Conservation (phyloP, 1,140 invertebrate species). For the Ladona fulva region DNA sequence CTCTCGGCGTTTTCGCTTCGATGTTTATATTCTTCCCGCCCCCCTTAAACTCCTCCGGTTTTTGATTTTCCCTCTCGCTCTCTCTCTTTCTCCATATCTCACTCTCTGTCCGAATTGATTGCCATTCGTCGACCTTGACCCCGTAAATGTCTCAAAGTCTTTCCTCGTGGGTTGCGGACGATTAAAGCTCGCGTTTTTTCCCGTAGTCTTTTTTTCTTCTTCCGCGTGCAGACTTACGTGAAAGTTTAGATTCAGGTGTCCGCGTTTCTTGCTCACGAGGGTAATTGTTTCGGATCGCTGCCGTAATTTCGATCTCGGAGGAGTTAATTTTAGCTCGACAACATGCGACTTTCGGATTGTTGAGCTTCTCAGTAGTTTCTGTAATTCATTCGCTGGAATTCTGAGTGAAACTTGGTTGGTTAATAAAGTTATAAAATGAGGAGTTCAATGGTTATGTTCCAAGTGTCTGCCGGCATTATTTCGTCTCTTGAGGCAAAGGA, state of each 20-base stretch:
- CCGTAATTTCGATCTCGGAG: no score
- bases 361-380: no score
- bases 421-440: no score
- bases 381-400: no score
- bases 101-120: background rate
- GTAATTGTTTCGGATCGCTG: no score
- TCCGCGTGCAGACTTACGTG: background rate
- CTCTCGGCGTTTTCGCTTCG: background rate
- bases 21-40: background rate
- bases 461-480: no score
- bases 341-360: no score
- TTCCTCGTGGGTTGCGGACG: background rate
- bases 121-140: background rate
- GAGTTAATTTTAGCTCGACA: no score
- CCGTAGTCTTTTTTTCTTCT: background rate
- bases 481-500: no score
- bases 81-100: background rate
- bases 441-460: no score
- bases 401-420: no score
- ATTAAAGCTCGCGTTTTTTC: background rate
- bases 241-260: background rate
- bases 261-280: no score
- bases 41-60: background rate
- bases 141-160: background rate
- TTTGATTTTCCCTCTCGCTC: background rate